Evolutionary conservation across 2,888 invertebrate species (phyloP).

Genomic region (Nowickia ferox): DNA sequence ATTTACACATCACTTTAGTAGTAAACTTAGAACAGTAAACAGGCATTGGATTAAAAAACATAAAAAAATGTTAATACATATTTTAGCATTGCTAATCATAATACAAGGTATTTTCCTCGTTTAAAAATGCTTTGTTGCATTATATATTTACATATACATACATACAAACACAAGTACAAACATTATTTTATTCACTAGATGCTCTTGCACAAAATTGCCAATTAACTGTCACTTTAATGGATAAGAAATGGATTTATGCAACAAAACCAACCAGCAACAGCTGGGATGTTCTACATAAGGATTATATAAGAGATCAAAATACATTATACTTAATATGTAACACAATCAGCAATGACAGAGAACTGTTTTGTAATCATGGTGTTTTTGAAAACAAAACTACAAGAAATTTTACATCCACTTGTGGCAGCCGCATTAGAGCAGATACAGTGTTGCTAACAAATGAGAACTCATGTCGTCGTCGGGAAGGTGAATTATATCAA

Average conservation of each 20-base stretch:
- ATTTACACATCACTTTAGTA: conserved; percentile 20
- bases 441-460: conserved; percentile 12
- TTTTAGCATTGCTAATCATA: conserved; percentile 2
- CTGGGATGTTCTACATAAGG: conserved; percentile 60
- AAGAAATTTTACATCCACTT: not conserved
- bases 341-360: not conserved
- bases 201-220: conserved; percentile 51
- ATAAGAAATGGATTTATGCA: conserved; percentile 60
- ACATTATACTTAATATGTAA: conserved; percentile 46
- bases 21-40: conserved; percentile 20
- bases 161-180: not conserved
- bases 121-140: not conserved
- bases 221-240: conserved; percentile 49
- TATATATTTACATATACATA: not conserved
- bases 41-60: conserved; percentile 6
- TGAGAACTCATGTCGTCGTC: conserved; percentile 24
- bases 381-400: not conserved
- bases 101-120: conserved; percentile 32
- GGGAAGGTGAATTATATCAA: conserved; percentile 30
- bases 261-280: not conserved
- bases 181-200: conserved; percentile 11
- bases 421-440: conserved; percentile 39
- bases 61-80: conserved; percentile 34
- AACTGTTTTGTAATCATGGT: conserved; percentile 49
- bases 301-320: conserved; percentile 50